These are phyloP conservation scores for Phylloscopus whistleri DNA, from an alignment of 2,113 vertebrate species.

Conservation along the genomic window DNA sequence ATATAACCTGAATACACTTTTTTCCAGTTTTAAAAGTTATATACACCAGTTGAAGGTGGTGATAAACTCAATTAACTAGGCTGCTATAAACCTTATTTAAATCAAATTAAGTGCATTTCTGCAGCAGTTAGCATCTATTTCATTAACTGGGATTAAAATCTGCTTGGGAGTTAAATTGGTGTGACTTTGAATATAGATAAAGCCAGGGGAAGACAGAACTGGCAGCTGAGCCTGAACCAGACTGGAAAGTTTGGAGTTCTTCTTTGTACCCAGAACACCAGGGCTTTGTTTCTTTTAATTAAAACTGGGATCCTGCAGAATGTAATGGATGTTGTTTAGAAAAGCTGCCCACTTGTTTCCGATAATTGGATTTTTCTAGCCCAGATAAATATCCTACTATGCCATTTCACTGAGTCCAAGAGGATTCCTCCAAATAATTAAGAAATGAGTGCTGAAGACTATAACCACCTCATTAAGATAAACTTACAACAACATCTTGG, in stretches of 20 bases:
- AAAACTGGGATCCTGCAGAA: constrained; percentile 42
- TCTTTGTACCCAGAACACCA: constrained; percentile 48
- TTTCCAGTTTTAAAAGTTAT: not conserved
- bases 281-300: constrained; percentile 63
- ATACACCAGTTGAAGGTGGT: not conserved
- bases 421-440: constrained; percentile 62
- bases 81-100: constrained; percentile 45
- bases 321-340: constrained; percentile 40
- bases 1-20: not conserved
- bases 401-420: not conserved
- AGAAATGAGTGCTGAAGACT: constrained; percentile 3
- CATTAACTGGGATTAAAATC: constrained; percentile 53
- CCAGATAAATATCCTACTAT: constrained; percentile 60
- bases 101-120: constrained; percentile 59
- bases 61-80: constrained; percentile 53
- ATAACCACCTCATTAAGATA: constrained; percentile 51
- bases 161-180: constrained; percentile 42
- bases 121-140: constrained; percentile 54
- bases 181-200: constrained; percentile 58
- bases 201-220: constrained; percentile 22
- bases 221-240: constrained; percentile 18
- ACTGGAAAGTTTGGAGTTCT: not conserved
- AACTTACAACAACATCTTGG: constrained; percentile 36
- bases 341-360: constrained; percentile 14
- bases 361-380: constrained; percentile 66